Conservation (phyloP, 92 coral and sea anemone species). For the Micromussa lordhowensis region DNA sequence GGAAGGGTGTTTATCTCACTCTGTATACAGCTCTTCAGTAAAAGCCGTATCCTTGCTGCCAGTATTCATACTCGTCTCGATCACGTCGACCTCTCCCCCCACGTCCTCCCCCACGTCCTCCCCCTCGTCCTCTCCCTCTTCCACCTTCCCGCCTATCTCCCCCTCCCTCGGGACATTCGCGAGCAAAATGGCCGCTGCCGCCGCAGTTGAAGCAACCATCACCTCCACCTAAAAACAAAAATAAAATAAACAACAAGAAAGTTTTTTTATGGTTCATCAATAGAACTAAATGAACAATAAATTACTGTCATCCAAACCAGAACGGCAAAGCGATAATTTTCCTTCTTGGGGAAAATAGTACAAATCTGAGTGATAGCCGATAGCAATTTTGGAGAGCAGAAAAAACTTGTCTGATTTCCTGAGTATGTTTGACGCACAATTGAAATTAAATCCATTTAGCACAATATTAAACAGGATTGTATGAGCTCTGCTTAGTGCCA, state of each 20-base stretch:
- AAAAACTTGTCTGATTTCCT: too few species aligned
- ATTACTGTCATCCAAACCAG: neutral
- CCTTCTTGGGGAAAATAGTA: too few species aligned
- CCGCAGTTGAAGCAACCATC: slow-evolving; percentile 98
- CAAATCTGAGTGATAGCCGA: too few species aligned
- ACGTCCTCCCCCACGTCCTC: slow-evolving; percentile 59
- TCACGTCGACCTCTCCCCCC: slow-evolving; percentile 17
- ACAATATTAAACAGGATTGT: too few species aligned
- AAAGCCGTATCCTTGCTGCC: slow-evolving; percentile 41
- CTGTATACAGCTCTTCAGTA: slow-evolving; percentile 1
- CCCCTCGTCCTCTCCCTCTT: slow-evolving; percentile 78
- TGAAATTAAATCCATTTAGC: too few species aligned
- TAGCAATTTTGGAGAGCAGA: too few species aligned
- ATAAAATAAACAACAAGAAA: neutral
- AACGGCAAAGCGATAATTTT: too few species aligned
- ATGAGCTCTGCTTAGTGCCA: too few species aligned
- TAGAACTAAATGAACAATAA: neutral
- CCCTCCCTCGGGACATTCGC: slow-evolving; percentile 92
- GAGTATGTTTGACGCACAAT: too few species aligned
- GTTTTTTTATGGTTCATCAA: neutral
- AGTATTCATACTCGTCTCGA: slow-evolving; percentile 10
- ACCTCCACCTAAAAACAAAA: slow-evolving; percentile 70
- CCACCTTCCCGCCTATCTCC: slow-evolving; percentile 79
- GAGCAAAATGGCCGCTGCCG: slow-evolving; percentile 90
- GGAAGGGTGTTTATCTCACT: neutral